These are phyloP conservation scores for Diprion similis DNA, from an alignment of 1,140 invertebrate genomes.

Conservation along the genomic window DNA sequence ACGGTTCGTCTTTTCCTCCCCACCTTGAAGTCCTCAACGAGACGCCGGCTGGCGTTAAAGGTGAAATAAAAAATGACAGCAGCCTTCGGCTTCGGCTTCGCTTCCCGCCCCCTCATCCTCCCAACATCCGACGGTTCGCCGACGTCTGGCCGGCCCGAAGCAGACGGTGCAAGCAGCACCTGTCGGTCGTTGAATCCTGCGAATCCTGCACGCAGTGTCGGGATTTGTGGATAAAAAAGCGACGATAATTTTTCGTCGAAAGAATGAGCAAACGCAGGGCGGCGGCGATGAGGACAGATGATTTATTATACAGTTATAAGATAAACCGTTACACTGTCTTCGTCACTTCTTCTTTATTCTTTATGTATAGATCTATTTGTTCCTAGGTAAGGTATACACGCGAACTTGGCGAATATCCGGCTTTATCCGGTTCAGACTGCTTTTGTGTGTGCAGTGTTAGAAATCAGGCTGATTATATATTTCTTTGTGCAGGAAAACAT, in stretches of 20 bases:
- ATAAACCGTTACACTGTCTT: neutral
- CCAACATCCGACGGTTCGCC: neutral
- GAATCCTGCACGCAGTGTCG: neutral
- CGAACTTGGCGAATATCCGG: constrained; percentile 29
- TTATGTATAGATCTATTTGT: neutral
- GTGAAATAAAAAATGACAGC: neutral
- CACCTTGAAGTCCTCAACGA: neutral
- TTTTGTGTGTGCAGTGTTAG: too few species aligned
- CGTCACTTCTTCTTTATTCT: neutral
- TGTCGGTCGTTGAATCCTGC: constrained; percentile 6
- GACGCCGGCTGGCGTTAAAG: constrained; percentile 2
- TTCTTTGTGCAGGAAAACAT: too few species aligned
- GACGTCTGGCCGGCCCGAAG: neutral
- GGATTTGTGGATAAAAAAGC: too few species aligned
- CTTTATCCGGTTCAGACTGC: constrained; percentile 44
- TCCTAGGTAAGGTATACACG: neutral
- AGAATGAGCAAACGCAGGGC: neutral
- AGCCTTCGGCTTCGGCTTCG: neutral
- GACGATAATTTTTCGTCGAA: neutral
- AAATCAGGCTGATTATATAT: too few species aligned
- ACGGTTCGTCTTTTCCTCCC: neutral
- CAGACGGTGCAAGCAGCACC: neutral
- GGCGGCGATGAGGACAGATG: neutral
- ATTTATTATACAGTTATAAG: neutral
- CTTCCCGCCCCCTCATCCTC: too few species aligned